phyloP scores from a whole-genome alignment of 2,888 invertebrate genomes.

The Hybos culiciformis region DNA sequence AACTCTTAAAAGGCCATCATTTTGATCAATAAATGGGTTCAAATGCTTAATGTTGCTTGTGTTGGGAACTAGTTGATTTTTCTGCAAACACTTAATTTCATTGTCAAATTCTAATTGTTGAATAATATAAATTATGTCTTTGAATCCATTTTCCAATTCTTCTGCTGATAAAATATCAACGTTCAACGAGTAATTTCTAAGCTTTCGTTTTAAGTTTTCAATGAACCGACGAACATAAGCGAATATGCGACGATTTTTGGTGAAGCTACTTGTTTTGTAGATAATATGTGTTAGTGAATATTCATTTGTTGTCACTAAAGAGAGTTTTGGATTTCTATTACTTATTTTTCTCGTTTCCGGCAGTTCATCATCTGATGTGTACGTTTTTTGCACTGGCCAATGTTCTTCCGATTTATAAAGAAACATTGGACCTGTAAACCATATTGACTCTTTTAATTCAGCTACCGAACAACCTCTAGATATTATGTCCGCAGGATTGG shows the following conservation, averaged over 20 bases:
- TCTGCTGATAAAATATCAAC: background rate
- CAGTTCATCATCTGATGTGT: conserved; percentile 16
- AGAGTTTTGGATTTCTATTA: no score
- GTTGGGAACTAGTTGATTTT: background rate
- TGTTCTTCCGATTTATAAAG: background rate
- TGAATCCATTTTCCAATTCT: background rate
- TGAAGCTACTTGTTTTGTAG: background rate
- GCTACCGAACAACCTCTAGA: conserved; percentile 17
- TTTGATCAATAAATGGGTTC: background rate
- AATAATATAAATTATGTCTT: background rate
- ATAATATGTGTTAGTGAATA: no score
- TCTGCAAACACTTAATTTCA: background rate
- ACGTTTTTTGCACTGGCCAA: conserved; percentile 10
- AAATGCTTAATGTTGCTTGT: background rate
- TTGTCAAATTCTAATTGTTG: background rate
- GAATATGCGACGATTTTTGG: no score
- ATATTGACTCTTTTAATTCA: conserved; percentile 6
- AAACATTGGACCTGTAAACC: conserved; percentile 10
- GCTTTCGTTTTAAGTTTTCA: no score
- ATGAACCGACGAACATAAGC: no score
- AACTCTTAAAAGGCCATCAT: background rate
- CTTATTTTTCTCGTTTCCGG: no score
- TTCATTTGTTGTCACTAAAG: no score
- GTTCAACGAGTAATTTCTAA: background rate
- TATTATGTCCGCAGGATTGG: conserved; percentile 23